Evolutionary conservation across 2,797 vertebrate species (phyloP), one percentile per base, ranked within the genome.

Genomic region (Rachycentron canadum): DNA sequence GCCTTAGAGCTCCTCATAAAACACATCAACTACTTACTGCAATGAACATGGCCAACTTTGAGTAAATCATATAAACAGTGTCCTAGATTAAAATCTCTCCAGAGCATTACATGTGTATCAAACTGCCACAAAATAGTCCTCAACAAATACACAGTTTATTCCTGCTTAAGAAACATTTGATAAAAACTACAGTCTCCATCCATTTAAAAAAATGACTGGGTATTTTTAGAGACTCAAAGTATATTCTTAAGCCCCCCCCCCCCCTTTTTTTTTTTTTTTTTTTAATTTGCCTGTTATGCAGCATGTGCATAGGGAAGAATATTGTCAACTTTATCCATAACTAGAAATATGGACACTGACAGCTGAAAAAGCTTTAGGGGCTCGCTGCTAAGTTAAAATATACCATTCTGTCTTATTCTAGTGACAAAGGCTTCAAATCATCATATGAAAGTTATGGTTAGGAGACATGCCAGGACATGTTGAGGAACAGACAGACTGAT

Each of bases 401-500:
- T 7, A 41, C 9, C 28, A 23, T 19, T 38, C 17, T 38, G 17
- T 52, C 9, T 75, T 59, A 67, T 52, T 69, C 59, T 41, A 67
- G 34, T 7, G 1, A 34, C 43, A 66, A 61, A 74, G 45, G 7
- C 56, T 52, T 69, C 13, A 41, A 45, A 40, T 72, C 17, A 41
- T 40, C 56, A 16, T 58, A 52, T 75, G 61, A 78, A 77, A 66
- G 64, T 61, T 2, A 2, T 36, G 34, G 50, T 23, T 79, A 73
- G 76, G 69, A 76, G 57, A 73, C 87, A 78, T 84, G 91, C 30
- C 84, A 61, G 69, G 84, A 36, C 91, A 83, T 88, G 89, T 72
- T 25, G 43, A 67, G 67, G 58, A 73, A 25, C 36, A 38, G 50
- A 30, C 65, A 81, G 69, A 52, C 63, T 8, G 47, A 47, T 70